Conservation (phyloP, 2,888 invertebrate species). For the Campopleginae sp. region DNA sequence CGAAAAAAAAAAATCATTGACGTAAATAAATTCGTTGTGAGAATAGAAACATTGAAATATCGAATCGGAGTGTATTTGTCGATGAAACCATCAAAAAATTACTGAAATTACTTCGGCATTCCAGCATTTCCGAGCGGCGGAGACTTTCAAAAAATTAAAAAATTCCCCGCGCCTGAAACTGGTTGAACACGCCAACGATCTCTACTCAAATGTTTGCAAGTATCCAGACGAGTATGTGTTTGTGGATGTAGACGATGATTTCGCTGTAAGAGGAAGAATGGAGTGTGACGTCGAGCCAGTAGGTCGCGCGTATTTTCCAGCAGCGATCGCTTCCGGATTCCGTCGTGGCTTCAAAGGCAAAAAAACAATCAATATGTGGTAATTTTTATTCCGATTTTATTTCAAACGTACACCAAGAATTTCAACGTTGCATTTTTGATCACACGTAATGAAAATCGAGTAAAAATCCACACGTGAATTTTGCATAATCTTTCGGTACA, state of each 20-base stretch:
- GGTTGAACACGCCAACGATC: slow-evolving; percentile 5
- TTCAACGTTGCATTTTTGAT: too few species aligned
- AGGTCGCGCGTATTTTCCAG: slow-evolving; percentile 11
- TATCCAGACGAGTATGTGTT: slow-evolving; percentile 50
- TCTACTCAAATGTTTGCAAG: slow-evolving; percentile 48
- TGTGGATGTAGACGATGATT: slow-evolving; percentile 32
- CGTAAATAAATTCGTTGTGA: neutral
- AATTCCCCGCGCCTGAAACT: slow-evolving; percentile 27
- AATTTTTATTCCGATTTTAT: neutral
- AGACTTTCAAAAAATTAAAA: neutral
- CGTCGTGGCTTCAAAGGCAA: slow-evolving; percentile 31
- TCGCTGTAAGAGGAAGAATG: slow-evolving; percentile 1
- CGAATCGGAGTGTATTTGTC: neutral
- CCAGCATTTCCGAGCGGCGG: neutral
- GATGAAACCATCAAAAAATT: neutral
- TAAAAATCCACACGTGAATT: neutral
- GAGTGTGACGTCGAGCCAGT: slow-evolving; percentile 49
- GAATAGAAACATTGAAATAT: neutral
- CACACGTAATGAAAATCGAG: neutral
- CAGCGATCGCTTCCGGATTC: slow-evolving; percentile 33
- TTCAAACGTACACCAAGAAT: too few species aligned
- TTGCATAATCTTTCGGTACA: neutral
- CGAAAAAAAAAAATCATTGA: neutral
- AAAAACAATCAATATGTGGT: slow-evolving; percentile 55
- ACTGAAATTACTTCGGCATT: neutral